Base-by-base conservation (phyloP, 2,888 invertebrate species). In the Patella pellucida region DNA sequence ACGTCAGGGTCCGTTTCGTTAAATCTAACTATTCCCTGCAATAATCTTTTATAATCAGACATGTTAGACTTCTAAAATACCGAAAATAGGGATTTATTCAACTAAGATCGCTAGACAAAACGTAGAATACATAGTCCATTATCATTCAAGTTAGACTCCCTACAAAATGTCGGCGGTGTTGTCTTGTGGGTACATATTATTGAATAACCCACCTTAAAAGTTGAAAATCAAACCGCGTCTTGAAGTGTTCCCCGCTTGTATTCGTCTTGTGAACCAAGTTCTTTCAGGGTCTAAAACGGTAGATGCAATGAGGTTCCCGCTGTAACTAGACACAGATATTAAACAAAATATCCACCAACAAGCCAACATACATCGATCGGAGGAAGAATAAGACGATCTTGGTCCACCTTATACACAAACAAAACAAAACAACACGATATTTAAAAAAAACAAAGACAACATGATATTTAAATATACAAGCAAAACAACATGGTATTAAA, bases 281-380 rank as follows among this genome's bases (percentile, higher is more conserved):
- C 85, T 7, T 75, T 72, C 16, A 88, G 76, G 0, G 84, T 84
- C 71, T 85, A 76, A 72, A 89, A 88, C 0, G 88, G 88, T 5
- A 83, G 80, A 89, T 23, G 89, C 88, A 27, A 88, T 87, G 9
- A 89, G 84, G 76, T 88, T 89, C 0, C 89, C 88, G 19, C 88
- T 85, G 80, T 89, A 89, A 0, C 86, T 88, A 15, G 86, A 87
- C 4, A 62, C 62, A 23, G 62, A 80, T 2, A 87, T 82, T 16
- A 89, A 84, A 23, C 83, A 83, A 69, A 86, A 86, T 16, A 87
- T 68, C 84, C 85, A 85, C 84, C 85, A 86, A 68, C 81, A 83
- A 19, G 85, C 83, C 41, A 85, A 77, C 69, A 87, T 73, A 5
- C 85, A 84, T 9, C 86, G 81, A 3, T 85, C 85, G 11, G 86